Evolutionary conservation across 92 coral and sea anemone species (phyloP), one percentile per base, ranked within the genome.

Genomic region (Zoanthus solanderi): DNA sequence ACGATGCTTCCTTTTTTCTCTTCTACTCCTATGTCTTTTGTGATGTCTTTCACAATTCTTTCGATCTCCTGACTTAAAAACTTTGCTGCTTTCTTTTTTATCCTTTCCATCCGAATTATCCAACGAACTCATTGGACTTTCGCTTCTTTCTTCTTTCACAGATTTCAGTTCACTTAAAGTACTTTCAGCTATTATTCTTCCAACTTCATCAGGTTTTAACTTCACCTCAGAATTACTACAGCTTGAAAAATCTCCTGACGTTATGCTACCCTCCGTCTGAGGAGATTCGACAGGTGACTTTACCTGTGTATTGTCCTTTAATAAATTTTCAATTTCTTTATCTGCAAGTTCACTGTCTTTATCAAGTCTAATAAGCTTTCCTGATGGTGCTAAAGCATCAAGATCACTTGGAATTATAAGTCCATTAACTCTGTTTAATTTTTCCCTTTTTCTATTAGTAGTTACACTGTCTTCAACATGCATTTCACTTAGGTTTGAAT

Each of bases 1-100:
- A 13, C 96, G 90, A n/a, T 93, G 94, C 81, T 93, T 91, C 83
- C 91, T 93, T 76, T 87, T 93, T 54, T 95, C 98, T 83, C 91
- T 91, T 50, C 90, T 83, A 76, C 91, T 90, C 76, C 92, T 92
- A n/a, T 89, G 93, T 68, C 90, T 89, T 78, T 88, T 91, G 77
- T 90, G 93, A 76, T 88, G 94, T n/a, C 85, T 90, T 7, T 95
- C 98, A 83, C 85, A 53, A 54, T 89, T 90, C 89, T 93, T 95
- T 92, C 93, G 90, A 71, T 95, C 98, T 47, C 78, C 63, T 84
- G 90, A 91, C 32, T 44, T 66, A 23, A 91, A 92, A 8, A 71
- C 85, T 73, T 90, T 83, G 83, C 75, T 48, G 71, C 72, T 84
- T 79, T 71, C 89, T 85, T 87, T 92, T 87, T 76, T 73, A 48